Evolutionary conservation across 2,888 invertebrate species (phyloP).

Genomic region (Catocala nupta): DNA sequence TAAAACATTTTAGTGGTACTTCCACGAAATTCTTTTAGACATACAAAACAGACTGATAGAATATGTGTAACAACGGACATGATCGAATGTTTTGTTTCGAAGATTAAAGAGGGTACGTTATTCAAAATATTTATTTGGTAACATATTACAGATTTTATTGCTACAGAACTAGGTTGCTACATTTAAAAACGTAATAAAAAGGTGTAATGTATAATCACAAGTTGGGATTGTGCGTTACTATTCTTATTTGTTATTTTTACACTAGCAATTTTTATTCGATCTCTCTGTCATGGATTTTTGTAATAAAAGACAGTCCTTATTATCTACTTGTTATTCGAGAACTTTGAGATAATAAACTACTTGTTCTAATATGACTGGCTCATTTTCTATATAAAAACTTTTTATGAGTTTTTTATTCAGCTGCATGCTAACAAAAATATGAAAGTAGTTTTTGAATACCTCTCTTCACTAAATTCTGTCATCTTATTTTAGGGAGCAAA

Average conservation of each 20-base stretch:
- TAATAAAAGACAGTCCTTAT: too few species aligned
- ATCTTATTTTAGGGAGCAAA: too few species aligned
- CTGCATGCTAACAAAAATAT: background rate
- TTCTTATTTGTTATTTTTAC: conserved; percentile 29
- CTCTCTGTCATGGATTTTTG: background rate
- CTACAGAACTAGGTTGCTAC: conserved; percentile 23
- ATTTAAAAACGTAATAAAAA: conserved; percentile 2
- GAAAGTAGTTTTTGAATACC: too few species aligned
- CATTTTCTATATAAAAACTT: background rate
- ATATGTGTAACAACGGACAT: background rate
- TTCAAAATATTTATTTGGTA: conserved; percentile 16
- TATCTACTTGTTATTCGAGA: background rate
- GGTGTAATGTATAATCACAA: conserved; percentile 19
- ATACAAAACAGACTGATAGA: background rate
- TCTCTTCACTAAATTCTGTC: too few species aligned
- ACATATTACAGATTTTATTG: conserved; percentile 29
- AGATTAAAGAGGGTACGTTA: conserved; percentile 28
- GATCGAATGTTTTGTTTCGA: conserved; percentile 26
- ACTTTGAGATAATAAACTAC: background rate
- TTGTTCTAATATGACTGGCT: too few species aligned
- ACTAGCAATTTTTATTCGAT: conserved; percentile 1
- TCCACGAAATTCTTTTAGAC: background rate
- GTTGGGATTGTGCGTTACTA: conserved; percentile 21
- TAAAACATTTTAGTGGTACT: conserved; percentile 5
- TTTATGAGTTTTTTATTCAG: background rate